Base-by-base conservation (phyloP, 2,113 vertebrate genomes). In the chimpanzee (Pan troglodytes) region DNA sequence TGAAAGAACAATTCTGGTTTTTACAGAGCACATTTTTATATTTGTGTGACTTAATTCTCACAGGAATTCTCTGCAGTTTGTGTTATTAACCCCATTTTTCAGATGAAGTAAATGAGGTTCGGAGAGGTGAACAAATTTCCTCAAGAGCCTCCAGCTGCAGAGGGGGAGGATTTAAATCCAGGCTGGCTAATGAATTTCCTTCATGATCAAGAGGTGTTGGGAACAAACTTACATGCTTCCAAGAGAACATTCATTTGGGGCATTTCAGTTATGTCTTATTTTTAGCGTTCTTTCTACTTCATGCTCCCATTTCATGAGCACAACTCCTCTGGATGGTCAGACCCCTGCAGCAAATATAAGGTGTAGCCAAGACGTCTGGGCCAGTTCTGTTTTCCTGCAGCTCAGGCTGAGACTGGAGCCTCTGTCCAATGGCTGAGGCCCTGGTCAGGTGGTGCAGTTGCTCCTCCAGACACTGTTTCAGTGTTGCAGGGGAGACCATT, bases 51-150 rank as follows among this genome's bases (percentile, higher is more conserved):
- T 92, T 83, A 76, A 96, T 96, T 52, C 45, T 92, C 57, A 50
- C 12, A 73, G 55, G 43, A 92, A 43, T 92, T 87, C 70, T 93
- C 59, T 27, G 35, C 95, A 68, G 52, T 75, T 80, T 64, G 30
- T 95, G 61, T 95, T 97, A 97, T 96, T 93, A 97, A 91, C 22
- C 35, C 45, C n/a, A 93, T 97, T 96, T 97, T 96, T 97, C 70
- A 85, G 79, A 81, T 70, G 61, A 96, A 79, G 48, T 67, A 97
- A 79, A 79, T 55, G 20, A 94, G 72, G 27, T 45, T 92, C 38
- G 79, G 52, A 38, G 89, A 87, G 59, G 72, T 40, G 38, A 83
- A 50, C 27, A 90, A 38, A 83, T 86, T 92, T 92, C 75, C 48
- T 80, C 52, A 23, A 94, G 72, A 57, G 35, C 30, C 78, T 9